Evolutionary conservation across 2,888 invertebrate species (phyloP).

Genomic region (Sesia apiformis): DNA sequence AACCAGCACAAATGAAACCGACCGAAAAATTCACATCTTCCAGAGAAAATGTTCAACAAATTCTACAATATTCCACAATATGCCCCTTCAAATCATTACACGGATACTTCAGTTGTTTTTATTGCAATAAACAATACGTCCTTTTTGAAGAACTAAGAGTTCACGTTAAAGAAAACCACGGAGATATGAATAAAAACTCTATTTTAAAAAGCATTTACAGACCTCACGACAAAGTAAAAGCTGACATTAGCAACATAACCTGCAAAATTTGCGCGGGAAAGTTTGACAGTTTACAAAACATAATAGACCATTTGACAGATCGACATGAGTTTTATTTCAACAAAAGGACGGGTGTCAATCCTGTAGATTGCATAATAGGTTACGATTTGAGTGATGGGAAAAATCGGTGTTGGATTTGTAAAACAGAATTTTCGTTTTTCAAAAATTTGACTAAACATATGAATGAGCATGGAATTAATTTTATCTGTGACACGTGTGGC

Average conservation of each 20-base stretch:
- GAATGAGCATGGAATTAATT: neutral
- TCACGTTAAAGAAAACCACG: neutral
- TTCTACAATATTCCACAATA: neutral
- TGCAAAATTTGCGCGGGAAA: neutral
- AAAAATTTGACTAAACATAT: neutral
- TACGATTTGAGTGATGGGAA: neutral
- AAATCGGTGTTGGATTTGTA: neutral
- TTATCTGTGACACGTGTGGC: neutral
- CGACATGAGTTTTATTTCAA: neutral
- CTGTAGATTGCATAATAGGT: neutral
- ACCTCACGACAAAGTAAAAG: neutral
- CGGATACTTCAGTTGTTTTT: neutral
- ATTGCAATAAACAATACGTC: neutral
- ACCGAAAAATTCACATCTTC: neutral
- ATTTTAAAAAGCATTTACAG: neutral
- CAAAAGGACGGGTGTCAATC: neutral
- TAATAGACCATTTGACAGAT: neutral
- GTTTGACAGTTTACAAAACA: neutral
- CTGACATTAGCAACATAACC: neutral
- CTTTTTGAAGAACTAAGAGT: neutral
- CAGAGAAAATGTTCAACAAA: neutral
- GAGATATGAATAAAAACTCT: neutral
- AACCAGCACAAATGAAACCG: no score
- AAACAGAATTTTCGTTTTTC: neutral
- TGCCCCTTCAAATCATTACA: neutral